Base-by-base conservation (phyloP, 2,113 vertebrate genomes). In the Oryzias javanicus region DNA sequence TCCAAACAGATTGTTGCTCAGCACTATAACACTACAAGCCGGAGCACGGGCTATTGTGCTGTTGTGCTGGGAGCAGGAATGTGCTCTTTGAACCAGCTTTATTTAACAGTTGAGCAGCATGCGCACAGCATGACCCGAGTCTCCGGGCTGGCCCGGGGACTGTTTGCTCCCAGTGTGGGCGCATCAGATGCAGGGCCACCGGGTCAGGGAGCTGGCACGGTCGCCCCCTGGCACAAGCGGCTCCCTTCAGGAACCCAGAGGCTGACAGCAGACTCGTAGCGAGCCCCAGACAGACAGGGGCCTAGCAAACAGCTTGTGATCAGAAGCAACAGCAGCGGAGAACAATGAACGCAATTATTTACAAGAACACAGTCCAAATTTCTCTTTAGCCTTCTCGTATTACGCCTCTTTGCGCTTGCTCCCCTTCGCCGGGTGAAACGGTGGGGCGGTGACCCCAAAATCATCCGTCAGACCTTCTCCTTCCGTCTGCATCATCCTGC, bases 241-340 rank as follows among this genome's bases (percentile, higher is more conserved):
- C 69, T 83, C 83, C 81, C 88, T 75, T 90, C 42, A 74, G 83
- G 83, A 79, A 81, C 73, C 74, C 68, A 79, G 76, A 80, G 80
- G 80, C 79, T 80, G 87, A 89, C 88, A 89, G 82, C 60, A 42
- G 79, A 76, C 81, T 78, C 88, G 76, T 87, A 83, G 85, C 81
- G 86, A 80, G 91, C 89, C 81, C 83, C 90, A 91, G 91, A 92
- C 91, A 91, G 88, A 91, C 87, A 89, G 91, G 89, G 88, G 91
- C 89, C 90, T 86, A 89, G 72, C 80, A 90, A 91, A 90, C 91
- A 92, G 91, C 91, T 91, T 91, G 91, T 89, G 80, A 90, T 88
- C 90, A 89, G 81, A 89, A 90, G 86, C 80, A 85, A 86, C 88
- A 89, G 88, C 72, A 88, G 77, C 86, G 66, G 60, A 74, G 86